Evolutionary conservation across 64 coral and sea anemone species (phyloP).

Genomic region (Pachyseris speciosa): DNA sequence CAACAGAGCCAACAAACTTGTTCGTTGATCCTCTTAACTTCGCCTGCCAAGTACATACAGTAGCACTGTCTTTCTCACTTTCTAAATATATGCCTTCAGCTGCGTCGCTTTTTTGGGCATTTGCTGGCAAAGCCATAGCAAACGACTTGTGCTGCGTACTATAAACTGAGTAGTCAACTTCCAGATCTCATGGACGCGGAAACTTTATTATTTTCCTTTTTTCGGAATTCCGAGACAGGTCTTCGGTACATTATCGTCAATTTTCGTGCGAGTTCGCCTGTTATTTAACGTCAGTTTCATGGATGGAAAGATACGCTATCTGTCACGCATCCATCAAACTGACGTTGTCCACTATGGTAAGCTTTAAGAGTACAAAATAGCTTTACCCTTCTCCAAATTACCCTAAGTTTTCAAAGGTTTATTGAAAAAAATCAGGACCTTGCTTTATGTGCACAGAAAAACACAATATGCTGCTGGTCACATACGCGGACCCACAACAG

Average conservation of each 20-base stretch:
- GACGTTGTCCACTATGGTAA: neutral
- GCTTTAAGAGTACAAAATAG: neutral
- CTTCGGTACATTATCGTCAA: neutral
- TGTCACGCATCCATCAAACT: neutral
- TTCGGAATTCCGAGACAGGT: neutral
- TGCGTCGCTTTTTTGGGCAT: neutral
- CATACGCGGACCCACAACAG: too few relatives aligned
- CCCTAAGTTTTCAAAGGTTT: neutral
- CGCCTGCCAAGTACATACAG: constrained; percentile 3
- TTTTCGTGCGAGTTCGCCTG: neutral
- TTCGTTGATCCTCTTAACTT: too few relatives aligned
- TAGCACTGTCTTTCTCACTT: neutral
- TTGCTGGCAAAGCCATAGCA: constrained; percentile 6
- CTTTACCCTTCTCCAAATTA: neutral
- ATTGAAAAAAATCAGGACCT: neutral
- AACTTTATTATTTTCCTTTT: neutral
- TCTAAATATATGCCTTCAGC: neutral
- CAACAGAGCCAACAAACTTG: constrained; percentile 49
- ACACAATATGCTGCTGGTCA: too few relatives aligned
- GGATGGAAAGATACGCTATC: neutral
- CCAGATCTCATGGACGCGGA: neutral
- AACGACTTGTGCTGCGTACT: neutral
- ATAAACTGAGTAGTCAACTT: neutral
- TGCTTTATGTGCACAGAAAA: too few relatives aligned
- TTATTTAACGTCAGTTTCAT: neutral